Conservation (phyloP, 2,888 invertebrate genomes). For the Danaus chrysippus region DNA sequence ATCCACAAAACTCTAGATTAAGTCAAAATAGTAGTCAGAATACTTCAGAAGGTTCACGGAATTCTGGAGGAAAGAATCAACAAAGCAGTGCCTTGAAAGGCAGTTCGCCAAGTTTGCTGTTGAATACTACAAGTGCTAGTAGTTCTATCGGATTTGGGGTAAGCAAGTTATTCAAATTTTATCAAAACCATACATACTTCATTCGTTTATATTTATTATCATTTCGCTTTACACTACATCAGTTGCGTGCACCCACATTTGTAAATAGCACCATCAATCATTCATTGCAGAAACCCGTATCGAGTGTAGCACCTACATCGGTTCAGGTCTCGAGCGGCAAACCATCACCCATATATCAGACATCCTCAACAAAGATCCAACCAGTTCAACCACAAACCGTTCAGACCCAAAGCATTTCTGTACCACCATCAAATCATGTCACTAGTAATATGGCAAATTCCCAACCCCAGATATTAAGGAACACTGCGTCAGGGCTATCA, state of each 20-base stretch:
- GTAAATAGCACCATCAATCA: slow-evolving; percentile 72
- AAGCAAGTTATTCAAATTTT: slow-evolving; percentile 39
- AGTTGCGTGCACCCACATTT: slow-evolving; percentile 44
- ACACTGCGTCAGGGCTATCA: slow-evolving; percentile 72
- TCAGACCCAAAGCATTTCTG: slow-evolving; percentile 64
- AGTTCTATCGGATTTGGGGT: slow-evolving; percentile 74
- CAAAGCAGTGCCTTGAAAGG: slow-evolving; percentile 56
- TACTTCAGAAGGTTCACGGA: slow-evolving; percentile 55
- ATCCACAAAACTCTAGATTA: slow-evolving; percentile 71
- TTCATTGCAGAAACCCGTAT: slow-evolving; percentile 88
- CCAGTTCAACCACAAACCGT: slow-evolving; percentile 89
- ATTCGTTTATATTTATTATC: slow-evolving; percentile 11
- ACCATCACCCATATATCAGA: slow-evolving; percentile 88
- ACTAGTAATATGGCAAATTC: slow-evolving; percentile 67
- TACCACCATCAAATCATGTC: slow-evolving; percentile 64
- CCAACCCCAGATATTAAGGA: slow-evolving; percentile 76
- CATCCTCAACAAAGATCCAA: slow-evolving; percentile 89
- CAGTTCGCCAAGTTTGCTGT: slow-evolving; percentile 64
- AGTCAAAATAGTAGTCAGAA: slow-evolving; percentile 67
- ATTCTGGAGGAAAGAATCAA: slow-evolving; percentile 49
- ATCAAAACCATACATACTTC: slow-evolving; percentile 17
- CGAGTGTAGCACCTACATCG: slow-evolving; percentile 90
- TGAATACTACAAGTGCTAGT: slow-evolving; percentile 59
- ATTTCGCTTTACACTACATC: slow-evolving; percentile 37
- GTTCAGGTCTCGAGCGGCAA: slow-evolving; percentile 82